A percentile compares a stretch with the other conserved stretches of the same genome.
Evolutionary conservation across 1,140 invertebrate species (phyloP).

Genomic region (Hydropsyche tenuis): DNA sequence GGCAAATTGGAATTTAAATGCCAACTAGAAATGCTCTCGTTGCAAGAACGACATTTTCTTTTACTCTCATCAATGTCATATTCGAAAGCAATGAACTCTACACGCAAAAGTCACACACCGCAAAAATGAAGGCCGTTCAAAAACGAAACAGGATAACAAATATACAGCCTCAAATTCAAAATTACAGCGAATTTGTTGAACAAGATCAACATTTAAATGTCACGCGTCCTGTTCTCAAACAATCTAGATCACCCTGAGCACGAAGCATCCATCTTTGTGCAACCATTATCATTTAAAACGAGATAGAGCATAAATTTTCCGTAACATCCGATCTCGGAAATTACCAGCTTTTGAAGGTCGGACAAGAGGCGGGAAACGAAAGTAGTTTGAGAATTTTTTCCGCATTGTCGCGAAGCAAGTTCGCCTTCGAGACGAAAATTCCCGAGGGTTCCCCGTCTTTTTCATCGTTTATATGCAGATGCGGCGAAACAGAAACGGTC

Average conservation of each 20-base stretch:
- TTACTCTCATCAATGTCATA: conserved; percentile 11
- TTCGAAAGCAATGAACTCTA: conserved; percentile 15
- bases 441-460: not conserved
- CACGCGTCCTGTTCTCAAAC: no score
- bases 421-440: conserved; percentile 17
- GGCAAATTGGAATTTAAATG: not conserved
- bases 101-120: not conserved
- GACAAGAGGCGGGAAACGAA: conserved; percentile 6
- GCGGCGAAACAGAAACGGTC: not conserved
- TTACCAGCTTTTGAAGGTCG: conserved; percentile 14
- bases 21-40: not conserved
- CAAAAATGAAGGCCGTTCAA: conserved; percentile 11
- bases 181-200: no score
- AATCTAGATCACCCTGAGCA: no score
- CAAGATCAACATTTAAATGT: no score
- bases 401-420: conserved; percentile 23
- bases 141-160: not conserved
- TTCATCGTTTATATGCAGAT: conserved; percentile 1
- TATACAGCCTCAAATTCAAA: no score
- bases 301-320: no score
- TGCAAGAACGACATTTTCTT: not conserved
- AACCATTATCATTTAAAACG: no score
- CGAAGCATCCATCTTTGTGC: no score
- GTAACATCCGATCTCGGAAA: not conserved
- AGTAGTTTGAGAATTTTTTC: conserved; percentile 23